Conservation (phyloP, 2,888 invertebrate species). For the Callimorpha dominula region DNA sequence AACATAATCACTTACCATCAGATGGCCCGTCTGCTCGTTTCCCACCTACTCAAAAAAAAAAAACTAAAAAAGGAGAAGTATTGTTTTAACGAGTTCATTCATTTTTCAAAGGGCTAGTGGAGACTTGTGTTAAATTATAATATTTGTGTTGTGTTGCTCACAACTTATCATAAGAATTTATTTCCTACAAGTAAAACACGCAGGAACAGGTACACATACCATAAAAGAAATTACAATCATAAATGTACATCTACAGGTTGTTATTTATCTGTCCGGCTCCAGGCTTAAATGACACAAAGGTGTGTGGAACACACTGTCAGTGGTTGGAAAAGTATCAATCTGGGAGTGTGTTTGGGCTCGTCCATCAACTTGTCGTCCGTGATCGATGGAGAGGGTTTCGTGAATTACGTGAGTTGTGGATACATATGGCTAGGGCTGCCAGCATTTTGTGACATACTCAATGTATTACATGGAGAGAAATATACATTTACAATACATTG, state of each 20-base stretch:
- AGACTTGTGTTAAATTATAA: no score
- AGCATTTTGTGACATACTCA: not conserved
- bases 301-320: slow-evolving; percentile 25
- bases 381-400: slow-evolving; percentile 42
- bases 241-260: not conserved
- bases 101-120: no score
- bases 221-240: not conserved
- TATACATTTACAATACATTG: no score
- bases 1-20: no score
- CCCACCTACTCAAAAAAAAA: no score
- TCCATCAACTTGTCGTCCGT: slow-evolving; percentile 50
- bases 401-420: slow-evolving; percentile 24
- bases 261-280: not conserved
- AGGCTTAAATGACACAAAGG: not conserved
- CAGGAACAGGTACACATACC: no score
- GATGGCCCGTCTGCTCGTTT: no score
- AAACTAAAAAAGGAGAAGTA: no score
- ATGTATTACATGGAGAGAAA: not conserved
- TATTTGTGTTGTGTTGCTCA: not conserved
- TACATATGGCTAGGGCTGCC: slow-evolving; percentile 34
- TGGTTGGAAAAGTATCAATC: slow-evolving; percentile 40
- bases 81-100: no score
- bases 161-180: not conserved
- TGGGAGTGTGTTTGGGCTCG: slow-evolving; percentile 53
- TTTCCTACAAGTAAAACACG: not conserved